Evolutionary conservation across 2,113 vertebrate species (phyloP), one percentile per base, ranked within the genome.

Genomic region (Psilopogon haemacephalus): DNA sequence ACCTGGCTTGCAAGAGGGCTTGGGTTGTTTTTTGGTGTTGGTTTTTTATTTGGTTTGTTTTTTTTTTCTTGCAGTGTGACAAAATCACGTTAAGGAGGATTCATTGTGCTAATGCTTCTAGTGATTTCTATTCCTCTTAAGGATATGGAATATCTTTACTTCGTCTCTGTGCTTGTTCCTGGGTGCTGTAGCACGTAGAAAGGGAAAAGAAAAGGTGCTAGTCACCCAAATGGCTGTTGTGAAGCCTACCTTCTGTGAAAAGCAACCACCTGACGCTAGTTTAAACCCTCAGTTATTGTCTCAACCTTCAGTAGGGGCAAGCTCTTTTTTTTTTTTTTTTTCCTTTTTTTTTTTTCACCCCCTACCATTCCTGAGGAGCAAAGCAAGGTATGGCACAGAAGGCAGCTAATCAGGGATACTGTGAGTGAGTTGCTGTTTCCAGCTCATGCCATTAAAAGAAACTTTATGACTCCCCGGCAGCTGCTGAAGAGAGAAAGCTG

Each of bases 361-460:
- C 60, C 52, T 46, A 9, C 14, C 54, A 9, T 23, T 81, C 15
- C 27, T 0, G 0, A 62, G 28, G 56, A 15, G 20, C 28, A 40
- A 67, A 89, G 35, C 13, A 17, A 14, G 37, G 27, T 54, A 24
- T 13, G 4, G 15, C 26, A 17, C 10, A 35, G 70, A 58, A 55
- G 35, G 40, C 55, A 74, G 63, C 60, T 90, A 10, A 35, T 26
- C 15, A 3, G 32, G 32, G 38, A 37, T 8, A 0, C 37, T 60
- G 9, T 32, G 16, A 75, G 23, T 19, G 37, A 76, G 6, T 38
- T 33, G 46, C 5, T 68, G 32, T 33, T 44, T 32, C 40, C 42
- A 37, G 24, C 44, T 69, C 6, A 1, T 5, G 2, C 0, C 0
- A 1, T 30, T 67, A 11, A 23, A 33, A 42, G 38, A 28, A 48